Base-by-base conservation (phyloP, 2,797 vertebrate species). In the Netta rufina region DNA sequence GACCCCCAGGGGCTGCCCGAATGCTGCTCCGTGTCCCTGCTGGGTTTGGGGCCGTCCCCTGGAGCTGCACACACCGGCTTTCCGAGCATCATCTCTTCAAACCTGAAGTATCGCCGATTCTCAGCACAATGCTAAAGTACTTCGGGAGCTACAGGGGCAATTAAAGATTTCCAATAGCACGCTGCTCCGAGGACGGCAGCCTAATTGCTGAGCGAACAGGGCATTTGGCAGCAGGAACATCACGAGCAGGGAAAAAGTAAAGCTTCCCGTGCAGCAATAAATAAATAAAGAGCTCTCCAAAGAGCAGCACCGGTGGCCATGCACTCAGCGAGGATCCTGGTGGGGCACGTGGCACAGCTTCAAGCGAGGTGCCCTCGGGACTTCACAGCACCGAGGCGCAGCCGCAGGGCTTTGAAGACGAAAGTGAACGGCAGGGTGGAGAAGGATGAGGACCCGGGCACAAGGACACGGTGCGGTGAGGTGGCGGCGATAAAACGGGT, bases 101-200 rank as follows among this genome's bases (percentile, higher is more conserved):
- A 60, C 73, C 76, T 78, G 61, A 87, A 72, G 45, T 38, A 69
- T 8, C 90, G 76, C 13, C 1, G 3, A 61, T 41, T 64, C 75
- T 75, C 75, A 95, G 71, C 84, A 89, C 87, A 71, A 53, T 1
- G 24, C 65, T 32, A 20, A 36, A 90, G 62, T 3, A 67, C 60
- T 92, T 45, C 53, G 39, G 78, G 43, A 89, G 78, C 61, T 58
- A 62, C 54, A 56, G 72, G 73, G 65, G 82, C 89, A 81, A 92
- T 95, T 94, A 96, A 94, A 95, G 94, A 95, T 95, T 87, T 88
- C 85, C 95, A 91, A 64, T 87, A 93, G 85, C 78, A 51, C 0
- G 1, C 60, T 75, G 71, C 69, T 82, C 33, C 25, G 56, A 66
- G 49, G 72, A 89, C 5, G 13, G 77, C 1, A 0, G 60, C 79